Base-by-base conservation (phyloP, 2,113 vertebrate species). In the Ranitomeya variabilis region DNA sequence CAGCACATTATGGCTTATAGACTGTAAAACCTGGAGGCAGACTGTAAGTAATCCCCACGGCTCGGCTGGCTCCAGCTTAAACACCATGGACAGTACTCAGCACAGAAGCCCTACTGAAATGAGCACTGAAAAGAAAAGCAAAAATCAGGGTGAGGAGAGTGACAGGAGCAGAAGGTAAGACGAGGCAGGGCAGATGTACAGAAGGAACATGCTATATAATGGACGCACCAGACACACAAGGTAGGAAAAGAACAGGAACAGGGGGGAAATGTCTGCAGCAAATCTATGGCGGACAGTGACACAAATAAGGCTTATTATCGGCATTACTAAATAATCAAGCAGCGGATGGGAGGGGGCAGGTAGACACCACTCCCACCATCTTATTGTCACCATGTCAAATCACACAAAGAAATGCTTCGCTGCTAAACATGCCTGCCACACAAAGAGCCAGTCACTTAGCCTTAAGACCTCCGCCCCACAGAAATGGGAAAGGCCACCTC, bases 51-150 rank as follows among this genome's bases (percentile, higher is more conserved):
- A 89, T 89, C 87, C 87, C 87, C 51, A 89, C 71, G 87, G 82
- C 87, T 89, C 18, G 51, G 60, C 87, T 89, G 87, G 87, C 87
- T 89, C 87, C 87, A 78, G 81, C 84, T 89, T 89, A 89, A 89
- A 89, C 81, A 89, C 87, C 87, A 89, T 89, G 87, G 87, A 89
- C 87, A 89, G 87, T 89, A 89, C 81, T 87, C 87, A 84, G 87
- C 87, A 77, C 59, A 89, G 81, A 77, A 66, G 73, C 87, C 64
- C 60, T 84, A 55, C 57, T 31, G 71, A 84, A 83, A 66, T 1
- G 9, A 69, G 79, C 57, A 37, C 9, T 37, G 62, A 67, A 83
- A 51, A 21, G 23, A 80, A 80, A 87, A 19, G 78, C 62, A 59
- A 69, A 45, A 80, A 78, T 45, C 26, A 66, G 60, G 31, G 3